Conservation (phyloP, 2,113 vertebrate genomes). For the Dromiciops gliroides region DNA sequence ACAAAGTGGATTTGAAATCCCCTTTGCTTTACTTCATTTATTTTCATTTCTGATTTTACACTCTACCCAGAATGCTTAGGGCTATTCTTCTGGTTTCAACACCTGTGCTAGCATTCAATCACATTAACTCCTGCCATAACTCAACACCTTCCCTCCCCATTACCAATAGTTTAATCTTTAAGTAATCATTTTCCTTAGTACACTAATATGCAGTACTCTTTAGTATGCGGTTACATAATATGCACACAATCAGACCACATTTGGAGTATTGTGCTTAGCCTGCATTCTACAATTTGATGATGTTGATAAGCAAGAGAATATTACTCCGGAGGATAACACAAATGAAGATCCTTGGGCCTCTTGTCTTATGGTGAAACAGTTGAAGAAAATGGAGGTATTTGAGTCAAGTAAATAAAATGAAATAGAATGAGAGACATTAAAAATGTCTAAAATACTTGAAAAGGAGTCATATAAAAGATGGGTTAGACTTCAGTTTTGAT, state of each 20-base stretch:
- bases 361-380: not conserved
- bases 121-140: not conserved
- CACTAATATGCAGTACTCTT: not conserved
- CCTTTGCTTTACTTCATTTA: conserved; percentile 55
- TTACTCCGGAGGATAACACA: not conserved
- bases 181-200: not conserved
- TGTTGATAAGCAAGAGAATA: not conserved
- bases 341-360: not conserved
- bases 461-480: not conserved
- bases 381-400: not conserved
- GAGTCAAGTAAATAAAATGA: not conserved
- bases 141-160: not conserved
- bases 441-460: not conserved
- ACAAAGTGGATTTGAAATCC: conserved; percentile 76
- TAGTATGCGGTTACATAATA: not conserved
- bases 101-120: conserved; percentile 38
- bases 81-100: conserved; percentile 38
- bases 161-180: not conserved
- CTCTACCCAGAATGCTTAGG: conserved; percentile 67
- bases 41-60: conserved; percentile 72
- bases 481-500: not conserved
- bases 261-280: no score
- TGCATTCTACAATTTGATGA: not conserved
- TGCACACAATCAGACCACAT: not conserved
- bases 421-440: not conserved